These are phyloP conservation scores for Cirrhinus mrigala DNA, from an alignment of 2,797 vertebrate species.

Conservation along the genomic window DNA sequence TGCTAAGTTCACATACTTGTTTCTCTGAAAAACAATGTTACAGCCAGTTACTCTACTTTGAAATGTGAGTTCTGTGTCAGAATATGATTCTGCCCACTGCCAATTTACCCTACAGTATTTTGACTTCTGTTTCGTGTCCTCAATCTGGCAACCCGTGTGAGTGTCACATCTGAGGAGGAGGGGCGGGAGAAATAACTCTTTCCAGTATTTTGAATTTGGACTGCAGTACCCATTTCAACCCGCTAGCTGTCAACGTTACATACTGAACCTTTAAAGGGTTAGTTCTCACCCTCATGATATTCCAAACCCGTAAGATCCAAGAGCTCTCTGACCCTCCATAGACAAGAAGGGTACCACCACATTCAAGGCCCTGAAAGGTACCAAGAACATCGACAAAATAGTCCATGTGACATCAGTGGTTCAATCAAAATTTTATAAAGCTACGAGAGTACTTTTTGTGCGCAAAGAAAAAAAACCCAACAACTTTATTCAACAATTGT, in stretches of 20 bases:
- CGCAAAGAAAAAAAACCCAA: no score
- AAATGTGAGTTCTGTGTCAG: background rate
- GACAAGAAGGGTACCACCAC: no score
- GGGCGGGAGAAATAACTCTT: background rate
- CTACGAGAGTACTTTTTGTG: no score
- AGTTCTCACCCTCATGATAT: no score
- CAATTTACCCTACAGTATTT: background rate
- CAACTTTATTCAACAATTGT: no score
- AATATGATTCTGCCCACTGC: background rate
- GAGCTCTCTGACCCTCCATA: no score
- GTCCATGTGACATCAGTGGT: no score
- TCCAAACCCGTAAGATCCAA: no score
- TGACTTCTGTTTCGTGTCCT: background rate
- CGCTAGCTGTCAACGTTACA: background rate
- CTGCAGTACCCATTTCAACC: background rate
- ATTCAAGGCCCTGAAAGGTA: no score
- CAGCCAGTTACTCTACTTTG: background rate
- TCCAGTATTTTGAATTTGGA: background rate
- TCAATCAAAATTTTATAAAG: no score
- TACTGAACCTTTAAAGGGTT: background rate
- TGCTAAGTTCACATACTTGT: background rate
- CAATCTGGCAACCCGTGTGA: background rate
- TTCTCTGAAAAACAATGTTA: background rate
- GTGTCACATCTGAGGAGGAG: background rate
- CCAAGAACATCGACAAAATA: no score